phyloP scores from a whole-genome alignment of 2,888 invertebrate genomes.

The Euplexia lucipara region DNA sequence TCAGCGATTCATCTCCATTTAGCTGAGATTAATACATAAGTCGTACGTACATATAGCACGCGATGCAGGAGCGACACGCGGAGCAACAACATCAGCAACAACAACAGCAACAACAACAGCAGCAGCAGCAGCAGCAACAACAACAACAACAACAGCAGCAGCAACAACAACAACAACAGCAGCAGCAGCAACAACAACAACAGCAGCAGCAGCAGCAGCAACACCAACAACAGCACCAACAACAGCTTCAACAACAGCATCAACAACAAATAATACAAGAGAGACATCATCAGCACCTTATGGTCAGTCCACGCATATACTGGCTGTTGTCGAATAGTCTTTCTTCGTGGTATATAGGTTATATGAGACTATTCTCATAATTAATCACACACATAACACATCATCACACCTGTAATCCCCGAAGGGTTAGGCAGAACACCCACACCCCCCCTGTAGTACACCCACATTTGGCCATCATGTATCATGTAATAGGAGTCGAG shows the following conservation, averaged over 20 bases:
- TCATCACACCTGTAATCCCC: no score
- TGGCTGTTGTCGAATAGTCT: constrained; percentile 30
- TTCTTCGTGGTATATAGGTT: no score
- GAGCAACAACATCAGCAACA: constrained; percentile 67
- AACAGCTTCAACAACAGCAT: constrained; percentile 67
- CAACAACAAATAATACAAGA: constrained; percentile 75
- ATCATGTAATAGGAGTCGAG: no score
- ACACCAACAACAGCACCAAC: constrained; percentile 61
- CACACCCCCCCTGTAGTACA: no score
- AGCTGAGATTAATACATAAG: constrained; percentile 54
- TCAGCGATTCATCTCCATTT: constrained; percentile 20
- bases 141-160: constrained; percentile 34
- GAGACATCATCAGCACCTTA: constrained; percentile 74
- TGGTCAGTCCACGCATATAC: constrained; percentile 58
- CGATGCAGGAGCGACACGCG: constrained; percentile 66
- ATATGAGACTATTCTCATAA: no score
- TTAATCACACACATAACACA: no score
- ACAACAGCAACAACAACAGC: constrained; percentile 43
- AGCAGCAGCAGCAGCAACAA: neutral
- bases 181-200: constrained; percentile 31
- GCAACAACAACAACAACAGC: constrained; percentile 64
- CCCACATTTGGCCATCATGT: no score
- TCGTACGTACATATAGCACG: constrained; percentile 57
- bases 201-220: constrained; percentile 21
- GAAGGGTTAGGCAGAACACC: no score